Percentiles rank a stretch among this genome's conserved stretches.
Evolutionary conservation across 2,888 invertebrate genomes (phyloP).

Genomic region (Hydrotaea diabolus): DNA sequence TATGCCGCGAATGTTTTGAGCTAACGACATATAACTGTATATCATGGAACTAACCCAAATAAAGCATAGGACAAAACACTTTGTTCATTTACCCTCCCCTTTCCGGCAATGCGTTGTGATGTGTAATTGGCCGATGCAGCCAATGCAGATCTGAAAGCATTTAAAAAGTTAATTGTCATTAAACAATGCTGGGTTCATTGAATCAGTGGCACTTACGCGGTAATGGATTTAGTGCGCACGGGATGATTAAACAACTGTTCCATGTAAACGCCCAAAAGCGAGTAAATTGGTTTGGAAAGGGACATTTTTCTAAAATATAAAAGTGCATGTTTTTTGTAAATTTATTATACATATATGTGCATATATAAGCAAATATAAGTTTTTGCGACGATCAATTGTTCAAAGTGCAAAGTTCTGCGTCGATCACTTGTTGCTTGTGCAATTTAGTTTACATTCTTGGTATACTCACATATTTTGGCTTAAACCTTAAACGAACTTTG

Average conservation of each 20-base stretch:
- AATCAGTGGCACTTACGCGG: slow-evolving; percentile 87
- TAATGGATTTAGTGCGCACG: slow-evolving; percentile 89
- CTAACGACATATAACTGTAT: too few relatives aligned
- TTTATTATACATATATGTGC: too few relatives aligned
- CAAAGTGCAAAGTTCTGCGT: slow-evolving; percentile 20
- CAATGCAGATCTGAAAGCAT: slow-evolving; percentile 86
- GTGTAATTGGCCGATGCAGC: slow-evolving; percentile 88
- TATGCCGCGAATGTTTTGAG: too few relatives aligned
- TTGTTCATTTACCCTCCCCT: slow-evolving; percentile 84
- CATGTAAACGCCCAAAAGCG: slow-evolving; percentile 86
- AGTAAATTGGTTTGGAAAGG: slow-evolving; percentile 85
- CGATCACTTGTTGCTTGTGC: not conserved
- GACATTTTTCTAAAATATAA: slow-evolving; percentile 72
- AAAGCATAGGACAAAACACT: slow-evolving; percentile 87
- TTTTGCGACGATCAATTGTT: too few relatives aligned
- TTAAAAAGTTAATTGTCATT: too few relatives aligned
- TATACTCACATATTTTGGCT: not conserved
- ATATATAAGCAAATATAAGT: too few relatives aligned
- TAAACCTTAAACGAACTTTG: not conserved
- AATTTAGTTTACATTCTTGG: not conserved
- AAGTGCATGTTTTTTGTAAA: not conserved
- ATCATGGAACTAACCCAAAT: slow-evolving; percentile 88
- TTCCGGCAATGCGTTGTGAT: slow-evolving; percentile 87
- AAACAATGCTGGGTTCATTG: too few relatives aligned
- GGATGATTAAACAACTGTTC: slow-evolving; percentile 89